These are phyloP conservation scores for Cinclus mexicanus DNA, from an alignment of 2,113 vertebrate species.

Conservation along the genomic window DNA sequence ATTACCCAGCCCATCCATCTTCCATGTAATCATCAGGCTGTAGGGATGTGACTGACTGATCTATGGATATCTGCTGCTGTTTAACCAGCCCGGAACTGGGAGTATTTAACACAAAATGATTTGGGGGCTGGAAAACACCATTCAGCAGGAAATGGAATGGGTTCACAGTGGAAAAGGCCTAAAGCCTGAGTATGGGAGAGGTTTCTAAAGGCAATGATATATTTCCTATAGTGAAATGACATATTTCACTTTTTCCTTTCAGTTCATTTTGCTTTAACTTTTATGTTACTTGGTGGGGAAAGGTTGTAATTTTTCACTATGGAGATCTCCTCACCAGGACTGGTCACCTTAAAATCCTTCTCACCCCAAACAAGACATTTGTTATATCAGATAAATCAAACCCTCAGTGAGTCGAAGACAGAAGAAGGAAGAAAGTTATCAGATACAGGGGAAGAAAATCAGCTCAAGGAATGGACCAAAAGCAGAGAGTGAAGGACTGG, in stretches of 20 bases:
- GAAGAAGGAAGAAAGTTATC: neutral
- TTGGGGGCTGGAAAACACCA: neutral
- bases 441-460: neutral
- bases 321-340: neutral
- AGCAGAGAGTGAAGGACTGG: neutral
- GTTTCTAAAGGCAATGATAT: neutral
- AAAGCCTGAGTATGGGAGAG: neutral
- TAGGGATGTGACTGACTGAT: neutral
- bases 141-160: neutral
- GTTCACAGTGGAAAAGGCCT: neutral
- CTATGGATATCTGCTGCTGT: neutral
- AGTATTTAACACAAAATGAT: neutral
- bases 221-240: neutral
- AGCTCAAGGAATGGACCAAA: neutral
- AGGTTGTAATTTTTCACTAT: neutral
- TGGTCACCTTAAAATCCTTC: neutral
- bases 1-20: conserved; percentile 11
- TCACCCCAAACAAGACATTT: neutral
- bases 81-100: neutral
- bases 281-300: neutral
- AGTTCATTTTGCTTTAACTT: neutral
- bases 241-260: neutral
- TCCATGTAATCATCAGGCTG: neutral
- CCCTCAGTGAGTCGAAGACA: neutral
- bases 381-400: neutral